These are phyloP conservation scores for Aphelenchoides besseyi DNA, from an alignment of 1,140 invertebrate species.

Conservation along the genomic window DNA sequence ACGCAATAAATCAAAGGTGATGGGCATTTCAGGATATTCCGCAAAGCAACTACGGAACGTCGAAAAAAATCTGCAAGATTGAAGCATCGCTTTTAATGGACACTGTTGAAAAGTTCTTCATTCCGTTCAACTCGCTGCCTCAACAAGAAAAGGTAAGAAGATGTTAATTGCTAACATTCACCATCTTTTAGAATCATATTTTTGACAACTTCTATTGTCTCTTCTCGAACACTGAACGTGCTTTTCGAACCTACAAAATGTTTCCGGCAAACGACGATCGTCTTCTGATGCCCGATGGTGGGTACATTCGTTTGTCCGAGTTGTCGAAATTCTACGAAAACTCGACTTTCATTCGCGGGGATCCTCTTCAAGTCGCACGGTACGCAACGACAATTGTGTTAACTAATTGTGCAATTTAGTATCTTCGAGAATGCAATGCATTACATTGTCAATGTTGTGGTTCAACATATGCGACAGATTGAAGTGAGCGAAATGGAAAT, in stretches of 20 bases:
- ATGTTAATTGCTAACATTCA: background rate
- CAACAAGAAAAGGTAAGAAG: constrained; percentile 37
- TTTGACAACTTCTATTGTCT: constrained; percentile 48
- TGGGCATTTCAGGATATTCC: constrained; percentile 30
- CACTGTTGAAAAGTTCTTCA: constrained; percentile 50
- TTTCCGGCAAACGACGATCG: constrained; percentile 40
- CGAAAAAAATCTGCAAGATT: constrained; percentile 47
- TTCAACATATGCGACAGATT: constrained; percentile 47
- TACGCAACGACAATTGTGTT: constrained; percentile 24
- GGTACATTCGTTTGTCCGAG: constrained; percentile 45
- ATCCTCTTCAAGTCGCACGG: constrained; percentile 44
- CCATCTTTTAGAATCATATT: constrained; percentile 30
- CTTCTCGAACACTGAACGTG: constrained; percentile 49
- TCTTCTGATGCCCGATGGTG: constrained; percentile 39
- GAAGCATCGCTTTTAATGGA: constrained; percentile 51
- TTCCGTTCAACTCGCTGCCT: constrained; percentile 35
- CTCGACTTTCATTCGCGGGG: constrained; percentile 30
- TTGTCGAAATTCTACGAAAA: constrained; percentile 49
- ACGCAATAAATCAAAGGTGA: background rate
- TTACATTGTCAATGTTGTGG: constrained; percentile 45
- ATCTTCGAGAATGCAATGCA: constrained; percentile 48
- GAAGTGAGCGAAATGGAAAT: constrained; percentile 42
- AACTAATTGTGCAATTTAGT: constrained; percentile 22
- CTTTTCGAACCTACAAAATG: constrained; percentile 46
- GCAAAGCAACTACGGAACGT: constrained; percentile 49